phyloP scores from a whole-genome alignment of 2,113 vertebrate genomes.

The Furnarius figulus region DNA sequence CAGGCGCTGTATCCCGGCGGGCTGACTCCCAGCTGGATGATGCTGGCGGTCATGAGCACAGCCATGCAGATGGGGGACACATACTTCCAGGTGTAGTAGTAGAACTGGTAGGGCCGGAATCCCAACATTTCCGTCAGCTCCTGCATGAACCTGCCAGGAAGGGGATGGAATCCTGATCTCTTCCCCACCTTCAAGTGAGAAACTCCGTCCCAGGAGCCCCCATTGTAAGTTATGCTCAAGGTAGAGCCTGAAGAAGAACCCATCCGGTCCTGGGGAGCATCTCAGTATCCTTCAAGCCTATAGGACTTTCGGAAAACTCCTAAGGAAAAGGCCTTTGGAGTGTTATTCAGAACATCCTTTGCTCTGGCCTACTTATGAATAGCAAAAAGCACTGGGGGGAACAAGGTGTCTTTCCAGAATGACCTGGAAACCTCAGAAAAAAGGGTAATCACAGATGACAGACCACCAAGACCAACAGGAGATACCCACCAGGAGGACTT shows the following conservation, averaged over 20 bases:
- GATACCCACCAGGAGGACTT: not conserved
- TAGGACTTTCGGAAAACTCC: not conserved
- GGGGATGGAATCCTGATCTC: fast-evolving
- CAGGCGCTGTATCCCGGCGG: constrained; percentile 95
- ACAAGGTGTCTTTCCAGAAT: not conserved
- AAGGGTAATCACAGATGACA: not conserved
- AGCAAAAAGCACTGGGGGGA: not conserved
- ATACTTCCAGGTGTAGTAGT: constrained; percentile 97
- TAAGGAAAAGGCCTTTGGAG: not conserved
- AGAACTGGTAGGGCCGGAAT: constrained; percentile 89
- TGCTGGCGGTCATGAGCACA: constrained; percentile 84
- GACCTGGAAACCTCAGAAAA: not conserved
- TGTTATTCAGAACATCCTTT: not conserved
- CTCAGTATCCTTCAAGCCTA: not conserved
- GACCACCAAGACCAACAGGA: not conserved
- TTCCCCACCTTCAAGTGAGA: not conserved
- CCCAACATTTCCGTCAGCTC: constrained; percentile 98
- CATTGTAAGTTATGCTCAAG: fast-evolving
- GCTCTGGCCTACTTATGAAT: not conserved
- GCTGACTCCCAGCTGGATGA: constrained; percentile 91
- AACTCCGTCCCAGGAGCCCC: not conserved
- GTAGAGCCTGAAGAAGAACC: not conserved
- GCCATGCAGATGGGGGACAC: constrained; percentile 91
- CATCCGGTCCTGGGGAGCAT: not conserved
- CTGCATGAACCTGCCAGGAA: constrained; percentile 89